Evolutionary conservation across 2,888 invertebrate genomes (phyloP).

Genomic region (Macrophya annulata): DNA sequence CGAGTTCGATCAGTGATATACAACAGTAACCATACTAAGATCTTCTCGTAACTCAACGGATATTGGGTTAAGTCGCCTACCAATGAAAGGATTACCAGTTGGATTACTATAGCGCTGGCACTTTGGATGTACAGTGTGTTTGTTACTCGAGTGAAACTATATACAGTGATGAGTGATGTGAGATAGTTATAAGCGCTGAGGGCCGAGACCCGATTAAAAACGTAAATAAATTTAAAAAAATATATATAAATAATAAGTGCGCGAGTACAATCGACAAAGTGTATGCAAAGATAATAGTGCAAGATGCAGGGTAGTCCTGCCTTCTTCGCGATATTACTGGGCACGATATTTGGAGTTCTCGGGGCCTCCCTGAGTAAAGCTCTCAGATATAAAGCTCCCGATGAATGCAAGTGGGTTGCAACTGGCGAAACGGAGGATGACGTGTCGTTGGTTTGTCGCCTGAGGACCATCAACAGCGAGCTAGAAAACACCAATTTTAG

Average conservation of each 20-base stretch:
- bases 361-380: conserved; percentile 84
- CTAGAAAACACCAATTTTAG: conserved; percentile 91
- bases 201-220: conserved; percentile 55
- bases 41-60: conserved; percentile 2
- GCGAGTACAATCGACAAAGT: conserved; percentile 53
- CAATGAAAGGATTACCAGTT: conserved; percentile 57
- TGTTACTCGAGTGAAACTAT: conserved; percentile 33
- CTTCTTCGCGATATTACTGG: conserved; percentile 83
- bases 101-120: conserved; percentile 54
- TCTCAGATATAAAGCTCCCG: conserved; percentile 88
- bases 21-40: conserved; percentile 9
- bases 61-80: conserved; percentile 19
- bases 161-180: conserved; percentile 63
- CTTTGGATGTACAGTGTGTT: conserved; percentile 54
- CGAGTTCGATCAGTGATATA: conserved; percentile 31
- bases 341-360: conserved; percentile 83
- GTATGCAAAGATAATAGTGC: conserved; percentile 60
- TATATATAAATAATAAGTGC: conserved; percentile 47
- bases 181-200: conserved; percentile 63
- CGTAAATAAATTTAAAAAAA: conserved; percentile 9
- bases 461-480: conserved; percentile 91
- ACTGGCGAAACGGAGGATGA: conserved; percentile 85
- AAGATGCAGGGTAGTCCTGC: conserved; percentile 81
- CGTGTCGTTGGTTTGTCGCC: conserved; percentile 87
- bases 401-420: conserved; percentile 91